Base-by-base conservation (phyloP, 1,140 invertebrate species). In the Lerema accius region DNA sequence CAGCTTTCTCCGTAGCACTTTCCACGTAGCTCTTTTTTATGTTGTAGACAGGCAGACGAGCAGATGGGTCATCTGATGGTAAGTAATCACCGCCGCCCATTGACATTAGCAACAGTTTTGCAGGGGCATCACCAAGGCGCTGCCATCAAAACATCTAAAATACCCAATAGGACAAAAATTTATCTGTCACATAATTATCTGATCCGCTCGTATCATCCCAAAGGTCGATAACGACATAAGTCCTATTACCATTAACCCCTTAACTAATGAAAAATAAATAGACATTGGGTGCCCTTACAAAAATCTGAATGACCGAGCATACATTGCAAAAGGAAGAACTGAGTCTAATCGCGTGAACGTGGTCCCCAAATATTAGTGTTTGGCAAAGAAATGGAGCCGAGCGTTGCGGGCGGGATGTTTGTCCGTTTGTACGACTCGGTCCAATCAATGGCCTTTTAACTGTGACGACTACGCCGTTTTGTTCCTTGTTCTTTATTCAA, bases 341-440 rank as follows among this genome's bases (percentile, higher is more conserved):
- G 43, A 37, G 28, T 58, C 63, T 84, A 82, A 84, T 84, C 79
- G 77, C 61, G 69, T 63, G 71, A 70, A 69, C 71, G 76, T 69
- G 71, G 73, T 79, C 82, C 80, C 78, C 85, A 88, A 88, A 88
- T 85, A 88, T 88, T 86, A 81, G 80, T 88, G 82, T 86, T 88
- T 86, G 85, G 70, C 80, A 86, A 88, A 86, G 85, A 85, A 88
- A 82, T 82, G 75, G 69, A 80, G 69, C 72, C 78, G 69, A 58
- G 58, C 66, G 46, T 63, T 70, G 59, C 68, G 64, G 66, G 42
- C 67, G 58, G 65, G 14, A 14, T 78, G 82, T 76, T 79, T 78
- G 78, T 76, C 69, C 65, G 72, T 80, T 77, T 78, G 81, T 75
- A 63, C 71, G 72, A 78, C 80, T 53, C 37, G 35, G 37, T 71